Evolutionary conservation across 2,797 vertebrate genomes (phyloP).

Genomic region (Acanthiza pusilla): DNA sequence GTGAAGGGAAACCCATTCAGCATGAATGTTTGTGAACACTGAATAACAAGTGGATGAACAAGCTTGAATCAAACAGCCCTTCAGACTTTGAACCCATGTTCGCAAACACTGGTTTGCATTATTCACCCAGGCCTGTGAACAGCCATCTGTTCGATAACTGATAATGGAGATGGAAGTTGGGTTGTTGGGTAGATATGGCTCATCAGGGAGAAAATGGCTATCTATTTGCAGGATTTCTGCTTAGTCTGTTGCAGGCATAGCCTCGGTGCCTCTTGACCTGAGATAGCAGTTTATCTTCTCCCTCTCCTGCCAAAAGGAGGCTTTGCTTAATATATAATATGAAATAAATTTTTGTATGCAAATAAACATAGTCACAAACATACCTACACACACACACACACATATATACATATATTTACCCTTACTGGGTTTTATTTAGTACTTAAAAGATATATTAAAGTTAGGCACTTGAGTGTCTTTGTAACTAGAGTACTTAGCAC

Average conservation of each 20-base stretch:
- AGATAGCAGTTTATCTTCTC: background rate
- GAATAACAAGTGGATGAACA: conserved; percentile 64
- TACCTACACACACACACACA: background rate
- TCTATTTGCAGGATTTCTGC: conserved; percentile 36
- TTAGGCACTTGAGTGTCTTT: background rate
- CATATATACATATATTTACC: no score
- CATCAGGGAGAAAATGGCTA: conserved; percentile 49
- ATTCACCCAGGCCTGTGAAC: conserved; percentile 48
- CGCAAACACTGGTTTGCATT: conserved; percentile 55
- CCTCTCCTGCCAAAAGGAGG: background rate
- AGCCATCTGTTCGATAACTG: conserved; percentile 64
- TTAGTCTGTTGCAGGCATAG: background rate
- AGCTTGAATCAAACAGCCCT: conserved; percentile 60
- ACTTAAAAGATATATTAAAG: background rate
- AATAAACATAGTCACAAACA: background rate
- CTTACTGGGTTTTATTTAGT: background rate
- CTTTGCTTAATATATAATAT: background rate
- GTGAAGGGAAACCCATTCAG: conserved; percentile 64
- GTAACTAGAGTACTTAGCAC: background rate
- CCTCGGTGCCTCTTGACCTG: background rate
- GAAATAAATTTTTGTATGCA: background rate
- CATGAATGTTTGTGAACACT: conserved; percentile 50
- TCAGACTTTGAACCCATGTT: conserved; percentile 63
- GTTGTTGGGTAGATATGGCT: conserved; percentile 53
- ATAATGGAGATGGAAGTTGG: conserved; percentile 61